These are phyloP conservation scores for Drosophila lacertosa DNA, from an alignment of 1,140 invertebrate species.

Conservation along the genomic window DNA sequence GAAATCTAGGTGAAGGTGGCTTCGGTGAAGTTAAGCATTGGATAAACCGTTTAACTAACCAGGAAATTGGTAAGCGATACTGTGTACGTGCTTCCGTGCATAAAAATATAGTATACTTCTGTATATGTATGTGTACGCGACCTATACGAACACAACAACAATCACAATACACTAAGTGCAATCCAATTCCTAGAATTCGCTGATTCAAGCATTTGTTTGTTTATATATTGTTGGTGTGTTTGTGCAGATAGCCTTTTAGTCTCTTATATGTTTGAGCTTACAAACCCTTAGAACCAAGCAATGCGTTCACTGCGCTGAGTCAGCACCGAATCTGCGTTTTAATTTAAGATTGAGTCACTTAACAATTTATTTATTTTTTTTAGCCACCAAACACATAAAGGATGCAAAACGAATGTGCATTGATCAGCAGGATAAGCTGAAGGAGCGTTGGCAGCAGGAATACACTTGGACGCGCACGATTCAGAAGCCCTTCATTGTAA, in stretches of 20 bases:
- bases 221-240: slow-evolving; percentile 12
- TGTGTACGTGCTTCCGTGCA: slow-evolving; percentile 7
- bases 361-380: slow-evolving; percentile 1
- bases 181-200: slow-evolving; percentile 28
- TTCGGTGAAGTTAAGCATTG: slow-evolving; percentile 68
- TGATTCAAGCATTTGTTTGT: slow-evolving; percentile 21
- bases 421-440: slow-evolving; percentile 67
- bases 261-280: too few relatives aligned
- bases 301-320: background rate
- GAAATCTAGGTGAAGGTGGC: slow-evolving; percentile 58
- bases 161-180: background rate
- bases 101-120: slow-evolving; percentile 2
- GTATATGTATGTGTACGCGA: background rate
- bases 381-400: slow-evolving; percentile 73
- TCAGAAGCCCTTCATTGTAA: slow-evolving; percentile 47
- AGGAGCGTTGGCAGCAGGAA: slow-evolving; percentile 67
- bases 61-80: slow-evolving; percentile 61
- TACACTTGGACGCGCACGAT: slow-evolving; percentile 47
- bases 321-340: background rate
- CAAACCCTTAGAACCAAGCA: background rate
- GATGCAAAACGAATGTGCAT: slow-evolving; percentile 25
- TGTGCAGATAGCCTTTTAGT: slow-evolving; percentile 29
- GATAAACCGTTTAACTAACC: slow-evolving; percentile 41
- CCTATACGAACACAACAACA: background rate
- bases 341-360: slow-evolving; percentile 8